Evolutionary conservation across 2,888 invertebrate species (phyloP), one percentile per base, ranked within the genome.

Genomic region (Polyploca ridens): DNA sequence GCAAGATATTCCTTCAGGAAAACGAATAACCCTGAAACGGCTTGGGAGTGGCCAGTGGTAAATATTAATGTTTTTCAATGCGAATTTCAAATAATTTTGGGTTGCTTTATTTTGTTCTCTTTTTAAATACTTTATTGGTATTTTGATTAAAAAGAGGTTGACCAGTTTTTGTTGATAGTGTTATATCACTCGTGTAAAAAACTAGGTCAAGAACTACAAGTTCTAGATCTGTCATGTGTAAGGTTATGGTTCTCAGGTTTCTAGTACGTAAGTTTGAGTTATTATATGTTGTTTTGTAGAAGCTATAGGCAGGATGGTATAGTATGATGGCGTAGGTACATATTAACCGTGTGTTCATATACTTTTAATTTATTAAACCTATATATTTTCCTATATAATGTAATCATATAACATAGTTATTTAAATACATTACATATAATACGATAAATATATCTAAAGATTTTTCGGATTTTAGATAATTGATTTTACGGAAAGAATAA

Each of bases 161-260:
- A 7, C 19, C 10, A 3, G n/a, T 54, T 54, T 10, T n/a, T 19
- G 54, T 54, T 54, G 54, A 54, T 54, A 6, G 10, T 3, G 19
- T 16, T 19, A 19, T 54, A 10, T n/a, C 6, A 49, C 49, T n/a
- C 6, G 49, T n/a, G 7, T 16, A 7, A n/a, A 7, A 46, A 69
- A 71, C 33, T 71, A 60, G 69, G 76, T 73, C 71, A 68, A 60
- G 16, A 63, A 49, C 65, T 66, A 64, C 14, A 62, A 65, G 63
- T 63, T 66, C 61, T 65, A 62, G 35, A 38, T 41, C 38, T 60
- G 54, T 33, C 33, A 62, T 33, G 16, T 33, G 33, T 49, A 33
- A 62, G 49, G 44, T 44, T 35, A 16, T 16, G 35, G 62, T 33
- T 33, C n/a, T 19, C 14, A 49, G 33, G 46, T n/a, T 5, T 46